These are phyloP conservation scores for Equus przewalskii DNA, from an alignment of 2,113 vertebrate genomes.

Conservation along the genomic window DNA sequence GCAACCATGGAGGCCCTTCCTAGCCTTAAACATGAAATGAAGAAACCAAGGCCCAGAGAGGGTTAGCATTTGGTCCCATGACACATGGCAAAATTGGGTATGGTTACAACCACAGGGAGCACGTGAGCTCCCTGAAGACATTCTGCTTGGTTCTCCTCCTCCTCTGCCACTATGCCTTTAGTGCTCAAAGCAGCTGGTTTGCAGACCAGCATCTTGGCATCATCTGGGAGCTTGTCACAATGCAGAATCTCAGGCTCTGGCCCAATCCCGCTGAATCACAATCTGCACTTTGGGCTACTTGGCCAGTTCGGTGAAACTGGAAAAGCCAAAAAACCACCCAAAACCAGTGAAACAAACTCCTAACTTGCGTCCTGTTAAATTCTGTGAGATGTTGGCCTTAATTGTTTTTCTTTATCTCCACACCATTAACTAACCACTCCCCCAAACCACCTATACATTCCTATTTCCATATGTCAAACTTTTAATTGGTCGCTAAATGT, in stretches of 20 bases:
- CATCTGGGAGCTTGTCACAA: neutral
- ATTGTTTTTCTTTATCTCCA: neutral
- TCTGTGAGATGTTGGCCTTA: neutral
- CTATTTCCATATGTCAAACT: neutral
- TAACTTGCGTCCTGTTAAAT: neutral
- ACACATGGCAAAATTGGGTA: neutral
- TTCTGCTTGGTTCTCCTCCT: too few species aligned
- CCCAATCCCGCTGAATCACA: too few species aligned
- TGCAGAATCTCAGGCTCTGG: neutral
- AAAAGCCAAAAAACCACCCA: neutral
- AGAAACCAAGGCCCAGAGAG: neutral
- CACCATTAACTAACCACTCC: neutral
- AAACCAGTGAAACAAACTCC: neutral
- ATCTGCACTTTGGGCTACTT: neutral
- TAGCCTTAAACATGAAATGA: neutral
- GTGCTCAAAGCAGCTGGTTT: neutral
- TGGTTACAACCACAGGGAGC: neutral
- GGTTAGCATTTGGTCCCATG: neutral
- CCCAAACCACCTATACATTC: too few species aligned
- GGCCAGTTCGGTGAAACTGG: neutral
- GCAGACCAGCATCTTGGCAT: neutral
- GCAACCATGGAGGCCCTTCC: accelerated
- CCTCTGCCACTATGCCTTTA: neutral
- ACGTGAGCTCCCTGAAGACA: neutral
- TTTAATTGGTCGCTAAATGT: neutral